These are phyloP conservation scores for Rutpela maculata DNA, from an alignment of 2,888 invertebrate species.

Conservation along the genomic window DNA sequence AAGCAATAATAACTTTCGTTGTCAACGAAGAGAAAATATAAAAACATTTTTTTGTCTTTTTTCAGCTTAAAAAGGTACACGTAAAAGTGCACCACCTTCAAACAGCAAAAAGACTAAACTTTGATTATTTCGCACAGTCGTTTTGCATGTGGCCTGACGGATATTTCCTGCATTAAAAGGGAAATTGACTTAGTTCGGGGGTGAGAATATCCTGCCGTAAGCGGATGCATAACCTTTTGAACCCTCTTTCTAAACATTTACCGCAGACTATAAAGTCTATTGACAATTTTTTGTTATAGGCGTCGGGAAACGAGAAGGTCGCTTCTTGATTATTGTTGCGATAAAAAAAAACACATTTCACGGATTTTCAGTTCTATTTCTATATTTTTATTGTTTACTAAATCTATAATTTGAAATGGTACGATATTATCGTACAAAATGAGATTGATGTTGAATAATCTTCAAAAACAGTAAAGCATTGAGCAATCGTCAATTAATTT, in stretches of 20 bases:
- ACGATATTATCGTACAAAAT: too few relatives aligned
- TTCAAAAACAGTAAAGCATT: too few relatives aligned
- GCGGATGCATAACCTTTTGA: constrained; percentile 58
- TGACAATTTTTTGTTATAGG: constrained; percentile 4
- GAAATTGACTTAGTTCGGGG: constrained; percentile 58
- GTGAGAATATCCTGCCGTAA: constrained; percentile 68
- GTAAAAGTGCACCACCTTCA: neutral
- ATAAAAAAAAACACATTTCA: too few relatives aligned
- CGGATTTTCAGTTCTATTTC: too few relatives aligned
- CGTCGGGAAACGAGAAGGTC: neutral
- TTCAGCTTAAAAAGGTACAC: neutral
- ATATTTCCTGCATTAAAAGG: constrained; percentile 60
- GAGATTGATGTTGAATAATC: too few relatives aligned
- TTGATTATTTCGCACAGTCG: constrained; percentile 50
- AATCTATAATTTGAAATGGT: too few relatives aligned
- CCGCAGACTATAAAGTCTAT: constrained; percentile 22
- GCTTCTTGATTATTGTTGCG: neutral
- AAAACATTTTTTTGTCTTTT: neutral
- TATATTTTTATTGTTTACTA: too few relatives aligned
- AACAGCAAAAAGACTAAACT: constrained; percentile 28
- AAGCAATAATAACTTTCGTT: neutral
- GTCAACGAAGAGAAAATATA: neutral
- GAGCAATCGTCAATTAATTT: too few relatives aligned
- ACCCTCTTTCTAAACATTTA: constrained; percentile 45
- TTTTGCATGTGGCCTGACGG: constrained; percentile 56